Evolutionary conservation across 2,888 invertebrate species (phyloP).

Genomic region (Malachius bipustulatus): DNA sequence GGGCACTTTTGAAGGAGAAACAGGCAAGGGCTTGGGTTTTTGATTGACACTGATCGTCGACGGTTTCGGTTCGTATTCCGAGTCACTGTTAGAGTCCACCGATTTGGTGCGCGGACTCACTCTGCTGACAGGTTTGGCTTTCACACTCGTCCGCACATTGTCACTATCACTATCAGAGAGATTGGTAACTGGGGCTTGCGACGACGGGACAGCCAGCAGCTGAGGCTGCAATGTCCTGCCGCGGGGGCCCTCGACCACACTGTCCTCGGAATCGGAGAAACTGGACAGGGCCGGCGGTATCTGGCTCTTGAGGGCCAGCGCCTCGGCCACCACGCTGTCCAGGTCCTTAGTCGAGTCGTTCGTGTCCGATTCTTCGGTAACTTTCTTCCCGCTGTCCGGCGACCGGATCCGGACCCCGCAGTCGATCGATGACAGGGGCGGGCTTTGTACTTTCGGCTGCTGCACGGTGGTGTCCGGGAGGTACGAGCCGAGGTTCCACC

Average conservation of each 20-base stretch:
- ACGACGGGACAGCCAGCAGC: conserved; percentile 6
- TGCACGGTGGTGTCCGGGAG: neutral
- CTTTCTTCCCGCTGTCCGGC: conserved; percentile 23
- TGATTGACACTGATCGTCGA: neutral
- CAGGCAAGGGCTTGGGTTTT: conserved; percentile 6
- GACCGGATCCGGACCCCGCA: conserved; percentile 17
- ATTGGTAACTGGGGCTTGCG: conserved; percentile 20
- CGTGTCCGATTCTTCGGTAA: conserved; percentile 33
- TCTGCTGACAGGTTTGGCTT: conserved; percentile 30
- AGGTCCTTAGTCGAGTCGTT: conserved; percentile 45
- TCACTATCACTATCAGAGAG: conserved; percentile 28
- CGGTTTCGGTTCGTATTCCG: conserved; percentile 25
- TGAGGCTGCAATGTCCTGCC: conserved; percentile 12
- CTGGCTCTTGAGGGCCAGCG: conserved; percentile 25
- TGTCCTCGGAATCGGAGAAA: conserved; percentile 43
- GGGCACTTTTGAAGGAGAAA: neutral
- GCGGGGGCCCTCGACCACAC: conserved; percentile 17
- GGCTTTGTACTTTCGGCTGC: conserved; percentile 9
- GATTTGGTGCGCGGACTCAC: conserved; percentile 33
- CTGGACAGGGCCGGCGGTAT: conserved; percentile 43
- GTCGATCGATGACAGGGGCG: conserved; percentile 8
- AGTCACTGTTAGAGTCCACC: conserved; percentile 31
- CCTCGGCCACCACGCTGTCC: conserved; percentile 45
- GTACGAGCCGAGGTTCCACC: conserved; percentile 5
- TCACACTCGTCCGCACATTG: conserved; percentile 20